Percentiles rank a stretch among this genome's conserved stretches.
Evolutionary conservation across 2,113 vertebrate species (phyloP).

Genomic region (Phaetusa simplex): DNA sequence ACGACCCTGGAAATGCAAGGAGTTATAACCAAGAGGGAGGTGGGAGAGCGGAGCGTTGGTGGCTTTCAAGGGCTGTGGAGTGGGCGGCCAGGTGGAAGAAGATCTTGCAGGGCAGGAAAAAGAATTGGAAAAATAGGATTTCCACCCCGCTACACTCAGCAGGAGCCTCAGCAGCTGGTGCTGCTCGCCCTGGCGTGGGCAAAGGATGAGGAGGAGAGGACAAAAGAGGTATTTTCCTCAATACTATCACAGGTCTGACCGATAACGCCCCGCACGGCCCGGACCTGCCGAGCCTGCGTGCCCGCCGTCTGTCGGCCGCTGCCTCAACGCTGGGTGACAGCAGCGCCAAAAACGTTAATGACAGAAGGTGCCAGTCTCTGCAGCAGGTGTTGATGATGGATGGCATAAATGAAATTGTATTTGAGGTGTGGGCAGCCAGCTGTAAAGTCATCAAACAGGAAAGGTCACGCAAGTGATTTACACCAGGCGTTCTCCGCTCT

Average conservation of each 20-base stretch:
- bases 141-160: background rate
- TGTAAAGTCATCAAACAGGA: background rate
- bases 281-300: background rate
- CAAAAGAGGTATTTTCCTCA: background rate
- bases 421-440: conserved; percentile 18
- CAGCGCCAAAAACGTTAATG: accelerated
- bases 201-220: background rate
- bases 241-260: accelerated
- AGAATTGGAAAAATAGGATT: background rate
- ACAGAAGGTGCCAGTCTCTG: background rate
- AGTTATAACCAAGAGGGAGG: background rate
- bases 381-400: conserved; percentile 14
- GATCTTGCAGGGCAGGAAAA: background rate
- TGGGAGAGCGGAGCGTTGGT: background rate
- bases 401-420: background rate
- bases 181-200: accelerated
- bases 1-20: background rate
- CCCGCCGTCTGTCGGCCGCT: background rate
- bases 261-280: background rate
- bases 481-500: background rate
- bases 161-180: background rate
- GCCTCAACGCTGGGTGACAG: background rate
- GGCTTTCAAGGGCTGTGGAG: background rate
- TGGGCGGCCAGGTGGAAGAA: accelerated
- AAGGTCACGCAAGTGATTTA: conserved; percentile 25